Base-by-base conservation (phyloP, 1,140 invertebrate species). In the Drosophila parabipectinata region DNA sequence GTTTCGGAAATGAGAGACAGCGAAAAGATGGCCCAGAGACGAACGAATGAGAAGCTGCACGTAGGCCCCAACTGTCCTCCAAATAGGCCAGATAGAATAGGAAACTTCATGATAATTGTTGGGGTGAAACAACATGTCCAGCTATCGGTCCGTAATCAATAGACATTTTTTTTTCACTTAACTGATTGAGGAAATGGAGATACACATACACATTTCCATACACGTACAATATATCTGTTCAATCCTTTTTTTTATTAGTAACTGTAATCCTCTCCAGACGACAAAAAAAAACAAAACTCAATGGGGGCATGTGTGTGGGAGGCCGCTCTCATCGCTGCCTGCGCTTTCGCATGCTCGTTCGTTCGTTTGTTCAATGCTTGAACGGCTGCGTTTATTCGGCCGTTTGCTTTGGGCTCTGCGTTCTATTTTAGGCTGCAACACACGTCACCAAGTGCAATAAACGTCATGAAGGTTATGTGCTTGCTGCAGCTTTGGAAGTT, bases 361-460 rank as follows among this genome's bases (percentile, higher is more conserved):
- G 44, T 15, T 56, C 32, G 55, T 37, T 37, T n/a, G 34, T 37
- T 37, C 34, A 12, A 4, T 37, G 10, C 9, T 34, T 34, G 21
- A 8, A 9, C 41, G 12, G 54, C 55, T 59, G 45, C 18, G 14
- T 39, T 54, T 54, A 30, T 62, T 62, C 15, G 45, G 14, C 34
- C 50, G 51, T 56, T n/a, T 15, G 26, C 66, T 69, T 69, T 69
- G 62, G 62, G 62, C 32, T 37, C 18, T 51, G 28, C 51, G 62
- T 69, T 69, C 66, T 69, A 69, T 69, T 69, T 69, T 69, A 41
- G 66, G 66, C 64, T 69, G 66, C 63, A 48, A 50, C 64, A 56
- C 68, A 69, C 66, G 66, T 69, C 66, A 69, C 64, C 63, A 69
- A 69, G 66, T 69, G 66, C 66, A 69, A 69, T 69, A 69, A 69